Percentiles rank a stretch among this genome's conserved stretches.
phyloP scores from a whole-genome alignment of 2,797 vertebrate genomes.

The Scyliorhinus canicula region DNA sequence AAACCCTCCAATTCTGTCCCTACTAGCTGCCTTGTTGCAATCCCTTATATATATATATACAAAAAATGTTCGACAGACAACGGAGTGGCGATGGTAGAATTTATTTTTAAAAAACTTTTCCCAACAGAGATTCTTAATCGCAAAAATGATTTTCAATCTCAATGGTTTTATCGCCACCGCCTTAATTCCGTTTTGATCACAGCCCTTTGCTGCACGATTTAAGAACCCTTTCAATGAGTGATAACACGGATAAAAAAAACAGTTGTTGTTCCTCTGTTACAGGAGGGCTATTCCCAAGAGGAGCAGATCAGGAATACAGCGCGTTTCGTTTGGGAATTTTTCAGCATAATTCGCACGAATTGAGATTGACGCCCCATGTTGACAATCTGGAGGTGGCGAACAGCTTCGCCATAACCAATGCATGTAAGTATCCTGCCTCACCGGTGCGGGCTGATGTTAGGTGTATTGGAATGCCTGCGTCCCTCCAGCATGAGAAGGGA shows the following conservation, averaged over 20 bases:
- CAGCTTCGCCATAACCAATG: constrained; percentile 98
- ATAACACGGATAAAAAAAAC: too few relatives aligned
- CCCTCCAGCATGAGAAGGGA: not conserved
- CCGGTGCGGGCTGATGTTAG: not conserved
- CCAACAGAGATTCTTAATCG: not conserved
- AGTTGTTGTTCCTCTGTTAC: constrained; percentile 49
- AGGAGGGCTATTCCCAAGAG: constrained; percentile 95
- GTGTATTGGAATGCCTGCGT: not conserved
- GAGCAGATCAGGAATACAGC: constrained; percentile 98
- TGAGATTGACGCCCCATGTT: constrained; percentile 93
- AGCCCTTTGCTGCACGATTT: not conserved
- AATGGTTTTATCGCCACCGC: not conserved
- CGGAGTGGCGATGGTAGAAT: not conserved
- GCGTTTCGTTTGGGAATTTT: constrained; percentile 97
- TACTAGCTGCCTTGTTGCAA: not conserved
- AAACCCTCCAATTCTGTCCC: not conserved
- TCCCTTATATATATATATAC: not conserved
- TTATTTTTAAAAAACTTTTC: not conserved
- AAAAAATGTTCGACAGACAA: not conserved
- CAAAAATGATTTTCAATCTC: not conserved
- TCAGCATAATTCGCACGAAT: constrained; percentile 88
- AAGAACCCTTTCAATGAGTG: not conserved
- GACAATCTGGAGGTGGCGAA: constrained; percentile 98
- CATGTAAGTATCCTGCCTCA: constrained; percentile 74
- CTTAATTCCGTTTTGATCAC: not conserved